These are phyloP conservation scores for Thomomys bottae DNA, from an alignment of 2,113 vertebrate genomes.

Conservation along the genomic window DNA sequence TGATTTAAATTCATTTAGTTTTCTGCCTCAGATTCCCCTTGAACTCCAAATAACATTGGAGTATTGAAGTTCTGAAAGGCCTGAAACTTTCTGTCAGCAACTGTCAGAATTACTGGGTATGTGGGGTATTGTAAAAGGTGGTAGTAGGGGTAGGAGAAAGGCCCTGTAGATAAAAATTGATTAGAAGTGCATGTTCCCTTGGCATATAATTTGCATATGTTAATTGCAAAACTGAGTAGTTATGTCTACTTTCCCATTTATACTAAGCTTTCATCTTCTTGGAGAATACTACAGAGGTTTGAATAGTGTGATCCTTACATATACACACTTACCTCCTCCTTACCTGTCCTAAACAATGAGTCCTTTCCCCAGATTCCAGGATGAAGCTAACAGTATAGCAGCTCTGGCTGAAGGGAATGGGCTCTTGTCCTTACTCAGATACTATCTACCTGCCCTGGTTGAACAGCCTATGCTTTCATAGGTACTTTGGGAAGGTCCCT, in stretches of 20 bases:
- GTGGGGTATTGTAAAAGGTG: not conserved
- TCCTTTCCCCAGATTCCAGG: not conserved
- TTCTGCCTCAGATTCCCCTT: conserved; percentile 9
- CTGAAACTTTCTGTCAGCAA: not conserved
- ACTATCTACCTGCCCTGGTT: not conserved
- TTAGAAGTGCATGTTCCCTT: not conserved
- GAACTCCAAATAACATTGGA: conserved; percentile 30
- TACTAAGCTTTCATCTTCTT: not conserved
- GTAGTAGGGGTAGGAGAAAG: not conserved
- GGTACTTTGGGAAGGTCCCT: not conserved
- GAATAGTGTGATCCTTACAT: not conserved
- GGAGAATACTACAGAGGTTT: not conserved
- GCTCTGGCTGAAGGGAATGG: not conserved
- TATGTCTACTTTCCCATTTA: not conserved
- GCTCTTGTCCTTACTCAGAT: not conserved
- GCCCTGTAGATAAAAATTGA: not conserved
- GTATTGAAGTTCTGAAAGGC: conserved; percentile 56
- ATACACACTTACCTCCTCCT: not conserved
- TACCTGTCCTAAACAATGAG: not conserved
- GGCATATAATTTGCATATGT: not conserved
- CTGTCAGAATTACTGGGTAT: not conserved
- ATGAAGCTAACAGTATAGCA: not conserved
- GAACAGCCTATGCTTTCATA: not conserved
- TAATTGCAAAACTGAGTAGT: not conserved
- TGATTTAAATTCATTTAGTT: conserved; percentile 54